These are phyloP conservation scores for Etheostoma nigrum DNA, from an alignment of 2,797 vertebrate genomes.

Conservation along the genomic window DNA sequence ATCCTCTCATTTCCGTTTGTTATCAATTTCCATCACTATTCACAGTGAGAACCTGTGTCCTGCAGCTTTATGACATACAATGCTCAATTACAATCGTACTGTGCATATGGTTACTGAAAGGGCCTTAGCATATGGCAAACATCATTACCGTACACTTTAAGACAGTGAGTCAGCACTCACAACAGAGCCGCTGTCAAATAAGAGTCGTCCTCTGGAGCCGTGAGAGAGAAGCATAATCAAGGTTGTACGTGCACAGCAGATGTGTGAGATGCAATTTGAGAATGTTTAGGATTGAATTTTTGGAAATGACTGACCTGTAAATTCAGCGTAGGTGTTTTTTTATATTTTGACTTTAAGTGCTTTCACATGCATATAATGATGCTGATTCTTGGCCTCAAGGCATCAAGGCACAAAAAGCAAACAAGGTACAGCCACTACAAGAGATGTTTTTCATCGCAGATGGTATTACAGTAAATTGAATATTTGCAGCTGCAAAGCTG, in stretches of 20 bases:
- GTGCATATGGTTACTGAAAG: conserved; percentile 55
- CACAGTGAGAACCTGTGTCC: conserved; percentile 62
- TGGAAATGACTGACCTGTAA: conserved; percentile 21
- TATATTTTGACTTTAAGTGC: conserved; percentile 12
- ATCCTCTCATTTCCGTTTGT: conserved; percentile 68
- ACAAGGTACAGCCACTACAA: neutral
- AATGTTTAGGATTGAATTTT: neutral
- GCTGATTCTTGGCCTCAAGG: conserved; percentile 2
- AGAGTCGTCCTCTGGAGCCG: conserved; percentile 36
- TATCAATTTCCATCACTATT: conserved; percentile 75
- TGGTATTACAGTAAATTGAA: neutral
- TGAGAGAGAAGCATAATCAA: conserved; percentile 23
- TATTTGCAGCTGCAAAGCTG: neutral
- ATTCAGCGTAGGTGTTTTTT: conserved; percentile 13
- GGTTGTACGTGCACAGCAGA: conserved; percentile 17
- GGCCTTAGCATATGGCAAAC: conserved; percentile 71
- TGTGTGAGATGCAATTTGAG: conserved; percentile 11
- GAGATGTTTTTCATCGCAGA: neutral
- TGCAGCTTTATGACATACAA: conserved; percentile 70
- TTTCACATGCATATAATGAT: conserved; percentile 10
- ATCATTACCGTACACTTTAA: conserved; percentile 65
- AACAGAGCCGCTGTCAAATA: conserved; percentile 36
- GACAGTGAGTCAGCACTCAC: conserved; percentile 58
- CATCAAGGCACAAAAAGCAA: neutral
- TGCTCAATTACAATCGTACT: conserved; percentile 74